phyloP scores from a whole-genome alignment of 2,888 invertebrate genomes.

The Apoderus coryli region DNA sequence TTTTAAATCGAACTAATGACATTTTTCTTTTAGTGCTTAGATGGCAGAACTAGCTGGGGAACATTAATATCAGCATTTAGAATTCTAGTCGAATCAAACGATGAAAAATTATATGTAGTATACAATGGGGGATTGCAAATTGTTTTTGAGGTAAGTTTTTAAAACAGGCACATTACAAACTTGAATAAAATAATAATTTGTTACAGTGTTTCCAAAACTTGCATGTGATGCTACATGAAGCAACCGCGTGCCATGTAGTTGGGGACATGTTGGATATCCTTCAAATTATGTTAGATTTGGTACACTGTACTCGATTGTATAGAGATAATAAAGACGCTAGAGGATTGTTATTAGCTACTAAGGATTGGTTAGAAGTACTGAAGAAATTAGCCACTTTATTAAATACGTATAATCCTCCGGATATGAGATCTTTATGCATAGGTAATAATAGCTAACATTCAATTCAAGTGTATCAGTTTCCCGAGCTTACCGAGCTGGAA shows the following conservation, averaged over 20 bases:
- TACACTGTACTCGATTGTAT: slow-evolving; percentile 54
- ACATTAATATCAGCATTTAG: slow-evolving; percentile 84
- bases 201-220: slow-evolving; percentile 74
- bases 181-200: slow-evolving; percentile 28
- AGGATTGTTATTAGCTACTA: slow-evolving; percentile 51
- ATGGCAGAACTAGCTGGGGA: slow-evolving; percentile 85
- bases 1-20: too few relatives aligned
- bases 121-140: slow-evolving; percentile 77
- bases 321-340: slow-evolving; percentile 52
- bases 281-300: slow-evolving; percentile 57
- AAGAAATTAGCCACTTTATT: slow-evolving; percentile 73
- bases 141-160: slow-evolving; percentile 49
- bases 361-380: slow-evolving; percentile 82
- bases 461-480: too few relatives aligned
- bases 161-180: background rate
- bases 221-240: slow-evolving; percentile 89
- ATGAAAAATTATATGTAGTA: slow-evolving; percentile 79
- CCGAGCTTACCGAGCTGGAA: too few relatives aligned
- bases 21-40: slow-evolving; percentile 43
- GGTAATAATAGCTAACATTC: slow-evolving; percentile 37
- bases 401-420: slow-evolving; percentile 78
- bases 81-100: slow-evolving; percentile 77
- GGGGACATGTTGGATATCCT: slow-evolving; percentile 75
- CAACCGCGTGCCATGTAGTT: slow-evolving; percentile 75
- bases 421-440: slow-evolving; percentile 65